Conservation (phyloP, 1,140 invertebrate species). For the Trachymyrmex septentrionalis region DNA sequence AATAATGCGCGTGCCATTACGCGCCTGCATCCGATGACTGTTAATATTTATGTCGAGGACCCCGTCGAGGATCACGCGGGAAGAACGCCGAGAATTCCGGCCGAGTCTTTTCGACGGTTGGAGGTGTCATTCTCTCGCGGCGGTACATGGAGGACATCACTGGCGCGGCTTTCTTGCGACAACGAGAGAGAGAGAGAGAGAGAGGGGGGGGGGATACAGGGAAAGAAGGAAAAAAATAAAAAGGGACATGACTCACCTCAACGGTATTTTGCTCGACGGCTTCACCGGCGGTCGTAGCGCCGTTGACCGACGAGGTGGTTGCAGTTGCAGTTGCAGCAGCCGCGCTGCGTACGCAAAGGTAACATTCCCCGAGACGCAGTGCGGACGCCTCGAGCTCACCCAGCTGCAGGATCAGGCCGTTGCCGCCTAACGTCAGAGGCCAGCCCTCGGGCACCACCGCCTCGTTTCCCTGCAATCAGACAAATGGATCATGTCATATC, state of each 20-base stretch:
- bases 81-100: constrained; percentile 60
- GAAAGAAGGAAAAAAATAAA: constrained; percentile 3
- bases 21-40: constrained; percentile 20
- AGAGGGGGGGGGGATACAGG: no score
- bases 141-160: constrained; percentile 19
- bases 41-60: constrained; percentile 51
- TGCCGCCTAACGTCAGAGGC: constrained; percentile 85
- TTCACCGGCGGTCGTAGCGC: constrained; percentile 75
- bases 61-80: constrained; percentile 35
- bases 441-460: constrained; percentile 85
- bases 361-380: constrained; percentile 86
- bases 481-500: constrained; percentile 44
- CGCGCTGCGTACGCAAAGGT: constrained; percentile 86
- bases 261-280: constrained; percentile 83
- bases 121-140: constrained; percentile 31
- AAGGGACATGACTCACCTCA: constrained; percentile 81
- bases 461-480: constrained; percentile 84
- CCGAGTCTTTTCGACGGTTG: constrained; percentile 22
- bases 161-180: constrained; percentile 27
- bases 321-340: constrained; percentile 77
- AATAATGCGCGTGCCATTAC: constrained; percentile 41
- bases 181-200: no score
- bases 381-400: constrained; percentile 85
- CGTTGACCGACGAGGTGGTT: constrained; percentile 77
- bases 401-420: constrained; percentile 84